Conservation (phyloP, 2,113 vertebrate genomes). For the Sula dactylatra region DNA sequence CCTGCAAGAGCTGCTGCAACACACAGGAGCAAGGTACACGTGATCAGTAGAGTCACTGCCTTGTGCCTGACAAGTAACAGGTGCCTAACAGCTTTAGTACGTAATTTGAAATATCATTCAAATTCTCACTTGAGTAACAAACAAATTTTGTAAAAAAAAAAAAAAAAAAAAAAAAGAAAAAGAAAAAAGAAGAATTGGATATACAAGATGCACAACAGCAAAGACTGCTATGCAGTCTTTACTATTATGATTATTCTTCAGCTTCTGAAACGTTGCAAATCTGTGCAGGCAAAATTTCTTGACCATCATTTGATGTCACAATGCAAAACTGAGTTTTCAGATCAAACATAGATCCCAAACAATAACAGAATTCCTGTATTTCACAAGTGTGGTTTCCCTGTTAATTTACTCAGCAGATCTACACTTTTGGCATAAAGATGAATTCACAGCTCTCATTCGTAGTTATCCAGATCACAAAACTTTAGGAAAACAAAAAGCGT, state of each 20-base stretch:
- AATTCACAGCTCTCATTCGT: background rate
- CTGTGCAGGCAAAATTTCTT: background rate
- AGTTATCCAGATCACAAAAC: background rate
- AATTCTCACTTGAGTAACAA: background rate
- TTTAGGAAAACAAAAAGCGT: background rate
- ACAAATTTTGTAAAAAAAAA: background rate
- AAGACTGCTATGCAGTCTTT: background rate
- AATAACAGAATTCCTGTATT: background rate
- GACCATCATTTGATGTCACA: background rate
- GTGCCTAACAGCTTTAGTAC: background rate
- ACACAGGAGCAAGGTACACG: background rate
- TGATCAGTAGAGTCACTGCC: background rate
- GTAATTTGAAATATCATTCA: background rate
- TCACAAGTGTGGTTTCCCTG: background rate
- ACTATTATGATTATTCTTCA: background rate
- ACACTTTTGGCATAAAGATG: background rate
- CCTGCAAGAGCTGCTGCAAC: background rate
- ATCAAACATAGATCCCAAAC: background rate
- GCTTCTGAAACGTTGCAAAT: background rate
- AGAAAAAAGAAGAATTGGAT: background rate
- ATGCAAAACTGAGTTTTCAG: background rate
- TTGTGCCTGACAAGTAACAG: background rate
- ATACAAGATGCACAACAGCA: background rate
- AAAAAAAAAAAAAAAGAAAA: background rate
- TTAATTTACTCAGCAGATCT: background rate